Evolutionary conservation across 2,888 invertebrate genomes (phyloP).

Genomic region (Ennomos erosarius): DNA sequence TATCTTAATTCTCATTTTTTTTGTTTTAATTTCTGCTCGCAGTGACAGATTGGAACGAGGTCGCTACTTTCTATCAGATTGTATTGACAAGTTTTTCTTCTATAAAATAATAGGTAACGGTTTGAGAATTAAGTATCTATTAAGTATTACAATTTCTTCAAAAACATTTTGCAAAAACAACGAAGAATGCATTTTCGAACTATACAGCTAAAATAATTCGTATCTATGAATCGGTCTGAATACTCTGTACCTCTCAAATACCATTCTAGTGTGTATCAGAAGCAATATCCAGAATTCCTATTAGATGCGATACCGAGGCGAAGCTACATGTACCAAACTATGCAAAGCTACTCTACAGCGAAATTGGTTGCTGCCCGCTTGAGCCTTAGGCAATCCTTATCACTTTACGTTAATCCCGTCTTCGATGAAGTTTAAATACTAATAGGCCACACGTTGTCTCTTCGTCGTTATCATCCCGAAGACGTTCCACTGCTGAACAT

Average conservation of each 20-base stretch:
- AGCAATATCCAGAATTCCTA: slow-evolving; percentile 36
- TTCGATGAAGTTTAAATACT: neutral
- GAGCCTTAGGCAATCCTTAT: slow-evolving; percentile 14
- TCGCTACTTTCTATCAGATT: slow-evolving; percentile 18
- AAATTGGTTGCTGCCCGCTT: slow-evolving; percentile 23
- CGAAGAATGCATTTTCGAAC: neutral
- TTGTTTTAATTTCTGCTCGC: slow-evolving; percentile 20
- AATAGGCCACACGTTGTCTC: too few species aligned
- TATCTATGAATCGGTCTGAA: slow-evolving; percentile 21
- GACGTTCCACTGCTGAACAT: too few species aligned
- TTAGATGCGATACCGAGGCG: slow-evolving; percentile 31
- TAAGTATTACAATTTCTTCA: too few species aligned
- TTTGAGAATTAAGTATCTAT: too few species aligned
- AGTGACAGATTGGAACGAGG: slow-evolving; percentile 10
- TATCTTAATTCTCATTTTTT: slow-evolving; percentile 32
- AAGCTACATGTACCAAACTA: slow-evolving; percentile 12
- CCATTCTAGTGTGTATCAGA: slow-evolving; percentile 35
- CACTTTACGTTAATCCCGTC: slow-evolving; percentile 5
- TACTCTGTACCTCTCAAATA: slow-evolving; percentile 29
- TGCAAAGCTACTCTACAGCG: slow-evolving; percentile 22
- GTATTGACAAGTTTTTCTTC: slow-evolving; percentile 1
- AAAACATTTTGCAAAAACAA: too few species aligned
- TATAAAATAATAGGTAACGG: too few species aligned
- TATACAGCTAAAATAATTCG: slow-evolving; percentile 8
- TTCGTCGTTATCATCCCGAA: too few species aligned